Conservation (phyloP, 2,797 vertebrate species). For the Sebastes baramenuke region DNA sequence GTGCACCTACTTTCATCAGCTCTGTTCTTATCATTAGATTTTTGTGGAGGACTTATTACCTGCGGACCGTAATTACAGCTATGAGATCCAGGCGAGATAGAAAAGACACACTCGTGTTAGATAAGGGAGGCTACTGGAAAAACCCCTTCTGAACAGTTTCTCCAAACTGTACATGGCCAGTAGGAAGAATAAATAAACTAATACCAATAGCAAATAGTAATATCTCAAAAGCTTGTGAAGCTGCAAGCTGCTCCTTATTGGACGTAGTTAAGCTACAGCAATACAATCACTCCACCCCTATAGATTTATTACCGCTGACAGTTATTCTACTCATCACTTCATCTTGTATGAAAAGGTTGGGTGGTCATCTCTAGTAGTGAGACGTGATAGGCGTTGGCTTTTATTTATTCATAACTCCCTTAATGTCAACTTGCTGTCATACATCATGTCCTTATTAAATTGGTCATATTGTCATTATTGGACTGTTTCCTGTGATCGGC, state of each 20-base stretch:
- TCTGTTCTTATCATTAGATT: background rate
- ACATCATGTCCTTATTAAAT: too few relatives aligned
- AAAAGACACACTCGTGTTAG: background rate
- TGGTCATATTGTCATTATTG: too few relatives aligned
- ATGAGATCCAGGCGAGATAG: background rate
- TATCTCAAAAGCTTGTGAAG: background rate
- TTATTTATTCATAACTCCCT: too few relatives aligned
- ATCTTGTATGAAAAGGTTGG: too few relatives aligned
- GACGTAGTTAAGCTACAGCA: background rate
- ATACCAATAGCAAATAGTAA: background rate
- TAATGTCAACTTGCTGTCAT: too few relatives aligned
- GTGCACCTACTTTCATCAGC: background rate
- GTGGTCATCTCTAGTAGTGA: too few relatives aligned
- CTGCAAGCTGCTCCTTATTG: background rate
- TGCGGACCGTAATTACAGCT: background rate
- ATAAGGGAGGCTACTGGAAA: background rate
- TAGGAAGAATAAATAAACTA: background rate
- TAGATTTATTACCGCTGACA: too few relatives aligned
- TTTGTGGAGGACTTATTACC: background rate
- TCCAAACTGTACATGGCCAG: background rate
- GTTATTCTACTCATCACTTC: too few relatives aligned
- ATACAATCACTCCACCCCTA: too few relatives aligned
- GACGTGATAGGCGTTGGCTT: too few relatives aligned
- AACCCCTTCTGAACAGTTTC: background rate
- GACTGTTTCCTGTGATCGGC: too few relatives aligned